These are phyloP conservation scores for Parthenolecanium corni DNA, from an alignment of 2,888 invertebrate genomes.

Conservation along the genomic window DNA sequence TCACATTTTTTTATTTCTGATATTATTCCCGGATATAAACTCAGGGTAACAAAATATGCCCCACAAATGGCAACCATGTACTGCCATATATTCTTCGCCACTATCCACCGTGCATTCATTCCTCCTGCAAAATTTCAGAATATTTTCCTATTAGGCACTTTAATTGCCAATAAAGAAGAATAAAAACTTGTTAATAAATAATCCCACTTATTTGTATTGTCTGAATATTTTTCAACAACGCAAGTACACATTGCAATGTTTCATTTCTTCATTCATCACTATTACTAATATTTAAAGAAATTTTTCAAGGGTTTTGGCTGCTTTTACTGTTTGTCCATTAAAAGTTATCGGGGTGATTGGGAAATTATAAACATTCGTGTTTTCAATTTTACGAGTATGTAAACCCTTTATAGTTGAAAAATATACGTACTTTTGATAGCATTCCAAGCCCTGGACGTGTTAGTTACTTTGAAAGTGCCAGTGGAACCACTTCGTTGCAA, in stretches of 20 bases:
- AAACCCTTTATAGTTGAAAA: no score
- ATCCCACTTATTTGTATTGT: neutral
- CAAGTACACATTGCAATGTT: no score
- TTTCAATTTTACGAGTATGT: no score
- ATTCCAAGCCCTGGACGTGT: conserved; percentile 42
- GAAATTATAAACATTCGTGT: no score
- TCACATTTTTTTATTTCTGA: conserved; percentile 77
- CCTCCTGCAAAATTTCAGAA: conserved; percentile 7
- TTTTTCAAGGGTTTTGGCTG: no score
- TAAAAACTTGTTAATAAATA: no score
- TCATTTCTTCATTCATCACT: no score
- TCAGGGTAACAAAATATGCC: conserved; percentile 80
- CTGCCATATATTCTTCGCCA: conserved; percentile 72
- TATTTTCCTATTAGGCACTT: no score
- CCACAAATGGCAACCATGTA: conserved; percentile 82
- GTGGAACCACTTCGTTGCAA: conserved; percentile 32
- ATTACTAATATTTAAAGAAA: no score
- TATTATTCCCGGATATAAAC: conserved; percentile 80
- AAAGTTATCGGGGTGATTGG: no score
- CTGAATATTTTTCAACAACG: neutral
- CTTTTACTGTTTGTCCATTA: no score
- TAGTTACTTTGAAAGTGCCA: conserved; percentile 35
- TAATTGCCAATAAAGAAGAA: no score
- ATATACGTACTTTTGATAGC: conserved; percentile 42
- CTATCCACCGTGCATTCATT: conserved; percentile 36